Percentiles rank a stretch among this genome's conserved stretches.
These are phyloP conservation scores for Naso thynnoides DNA, from an alignment of 2,797 vertebrate species.

Conservation along the genomic window DNA sequence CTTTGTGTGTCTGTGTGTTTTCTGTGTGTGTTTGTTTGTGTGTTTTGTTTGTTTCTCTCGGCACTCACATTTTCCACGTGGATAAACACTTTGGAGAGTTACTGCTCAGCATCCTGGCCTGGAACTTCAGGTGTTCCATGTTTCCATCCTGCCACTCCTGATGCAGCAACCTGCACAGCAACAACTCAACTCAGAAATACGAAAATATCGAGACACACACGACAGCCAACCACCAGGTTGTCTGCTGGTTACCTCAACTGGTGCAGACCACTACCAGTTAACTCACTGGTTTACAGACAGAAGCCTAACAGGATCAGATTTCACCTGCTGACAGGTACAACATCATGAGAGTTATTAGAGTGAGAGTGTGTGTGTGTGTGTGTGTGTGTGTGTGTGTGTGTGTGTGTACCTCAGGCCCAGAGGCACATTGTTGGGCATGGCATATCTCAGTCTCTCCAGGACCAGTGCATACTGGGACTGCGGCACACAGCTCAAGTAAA, in stretches of 20 bases:
- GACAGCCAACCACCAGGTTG: neutral
- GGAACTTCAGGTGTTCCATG: conserved; percentile 93
- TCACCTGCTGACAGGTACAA: neutral
- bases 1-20: too few species aligned
- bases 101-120: conserved; percentile 92
- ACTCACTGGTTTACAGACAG: neutral
- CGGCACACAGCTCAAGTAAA: conserved; percentile 93
- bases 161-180: conserved; percentile 90
- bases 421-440: conserved; percentile 92
- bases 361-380: conserved; percentile 43
- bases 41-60: neutral
- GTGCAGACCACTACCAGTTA: neutral
- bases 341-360: neutral
- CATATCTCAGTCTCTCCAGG: conserved; percentile 91
- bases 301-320: neutral
- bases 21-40: too few species aligned
- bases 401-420: conserved; percentile 91
- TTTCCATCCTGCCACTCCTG: conserved; percentile 93
- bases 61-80: conserved; percentile 98
- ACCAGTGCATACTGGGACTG: conserved; percentile 90
- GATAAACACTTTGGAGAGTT: conserved; percentile 91
- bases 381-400: neutral
- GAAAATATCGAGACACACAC: too few species aligned
- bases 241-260: neutral
- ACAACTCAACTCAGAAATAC: conserved; percentile 53